Base-by-base conservation (phyloP, 1,140 invertebrate genomes). In the Zaprionus davidi region DNA sequence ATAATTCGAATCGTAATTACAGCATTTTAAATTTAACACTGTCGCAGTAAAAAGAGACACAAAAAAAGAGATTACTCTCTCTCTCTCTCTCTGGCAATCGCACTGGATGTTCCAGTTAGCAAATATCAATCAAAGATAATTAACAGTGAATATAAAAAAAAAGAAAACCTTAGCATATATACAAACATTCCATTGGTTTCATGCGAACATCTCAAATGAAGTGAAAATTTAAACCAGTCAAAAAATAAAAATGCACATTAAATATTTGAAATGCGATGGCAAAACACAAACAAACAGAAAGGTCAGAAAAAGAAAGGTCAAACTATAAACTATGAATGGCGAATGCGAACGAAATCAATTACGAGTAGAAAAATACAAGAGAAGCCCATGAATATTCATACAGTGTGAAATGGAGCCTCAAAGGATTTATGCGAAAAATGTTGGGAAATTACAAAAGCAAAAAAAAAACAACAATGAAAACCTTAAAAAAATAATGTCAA, bases 151-250 rank as follows among this genome's bases (percentile, higher is more conserved):
- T 82, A 34, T 3, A 34, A 34, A 34, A 34, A 34, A 3, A 71
- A 77, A 76, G 75, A 82, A 81, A 82, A 73, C 64, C 56, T 46
- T 71, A 74, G 57, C 76, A 72, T 83, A 74, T 78, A 72, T 81
- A 75, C 78, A 84, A 17, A 46, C n/a, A 17, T 91, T 71, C 76
- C 82, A 91, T 91, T 87, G 87, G 87, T 91, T 91, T 91, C 87
- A 91, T 76, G 56, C 60, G 64, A 79, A 82, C 83, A 91, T 91
- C 79, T 91, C 83, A 82, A 87, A 76, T 64, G 79, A 79, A 79
- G 53, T 60, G 36, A 64, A 46, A 17, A 41, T n/a, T 41, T n/a
- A 2, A 41, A 15, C 38, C 38, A 41, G 38, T 55, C 22, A 51
- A 44, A 51, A 44, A 60, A 57, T 6, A 69, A 71, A 59, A 56